Base-by-base conservation (phyloP, 2,888 invertebrate species). In the Polydesmus complanatus region DNA sequence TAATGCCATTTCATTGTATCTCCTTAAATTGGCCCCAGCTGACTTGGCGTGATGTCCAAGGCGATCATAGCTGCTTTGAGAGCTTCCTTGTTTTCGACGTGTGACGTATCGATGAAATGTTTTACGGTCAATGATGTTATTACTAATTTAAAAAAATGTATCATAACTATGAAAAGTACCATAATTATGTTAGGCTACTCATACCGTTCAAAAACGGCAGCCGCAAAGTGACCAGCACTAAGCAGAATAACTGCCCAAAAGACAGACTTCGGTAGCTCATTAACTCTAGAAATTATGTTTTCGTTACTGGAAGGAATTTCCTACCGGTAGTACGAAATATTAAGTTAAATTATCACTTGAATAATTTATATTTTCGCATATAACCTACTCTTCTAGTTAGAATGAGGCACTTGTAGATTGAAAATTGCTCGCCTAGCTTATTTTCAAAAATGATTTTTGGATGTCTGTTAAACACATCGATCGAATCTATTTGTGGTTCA, bases 101-200 rank as follows among this genome's bases (percentile, higher is more conserved):
- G 88, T 84, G 5, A 88, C 88, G 70, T 92, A 93, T 56, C 85
- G 83, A 71, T 90, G 90, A 68, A 88, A 83, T 0, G 90, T 89
- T 75, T 91, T 91, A 70, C 91, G 90, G 1, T 73, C 77, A 68
- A 78, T 74, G 61, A 75, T 75, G 69, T 74, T 78, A 5, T 52
- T 47, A 52, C 61, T 61, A 21, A 21, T 51, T 51, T 21, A 14
- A 49, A 54, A 55, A 14, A 22, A 54, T 3, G 23, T 11, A 8
- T 51, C n/a, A 51, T 51, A 3, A n/a, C 11, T 21, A 11, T 51
- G n/a, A 51, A 11, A 11, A 11, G n/a, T n/a, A 11, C 5, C 8
- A 11, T 51, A 8, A 51, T 8, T 51, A 51, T 5, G 52, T 51
- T 51, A 11, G 5, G 19, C 52, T n/a, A 51, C 11, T 3, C 11